Conservation (phyloP, 2,797 vertebrate genomes). For the Aulostomus chinensis region DNA sequence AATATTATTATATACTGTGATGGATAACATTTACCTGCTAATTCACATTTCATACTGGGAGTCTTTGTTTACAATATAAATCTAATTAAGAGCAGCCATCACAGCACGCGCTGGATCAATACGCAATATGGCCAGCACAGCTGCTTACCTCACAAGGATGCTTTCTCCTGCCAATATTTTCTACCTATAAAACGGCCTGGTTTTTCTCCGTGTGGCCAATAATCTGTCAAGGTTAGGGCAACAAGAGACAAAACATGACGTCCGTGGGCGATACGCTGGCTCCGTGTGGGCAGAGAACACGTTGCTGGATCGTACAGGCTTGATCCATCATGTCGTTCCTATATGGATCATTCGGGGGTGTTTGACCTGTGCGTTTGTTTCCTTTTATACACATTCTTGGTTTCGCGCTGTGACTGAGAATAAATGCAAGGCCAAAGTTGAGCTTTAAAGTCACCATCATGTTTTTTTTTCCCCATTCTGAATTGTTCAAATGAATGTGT, state of each 20-base stretch:
- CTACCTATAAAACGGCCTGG: slow-evolving; percentile 73
- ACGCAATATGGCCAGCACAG: slow-evolving; percentile 85
- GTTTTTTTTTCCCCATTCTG: too few species aligned
- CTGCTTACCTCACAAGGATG: slow-evolving; percentile 81
- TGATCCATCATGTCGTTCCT: too few species aligned
- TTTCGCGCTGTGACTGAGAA: too few species aligned
- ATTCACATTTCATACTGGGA: slow-evolving; percentile 80
- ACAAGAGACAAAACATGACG: slow-evolving; percentile 66
- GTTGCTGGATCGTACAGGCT: not conserved
- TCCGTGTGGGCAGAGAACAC: too few species aligned
- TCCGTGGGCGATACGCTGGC: slow-evolving; percentile 38
- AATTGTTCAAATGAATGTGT: too few species aligned
- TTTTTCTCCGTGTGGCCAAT: slow-evolving; percentile 67
- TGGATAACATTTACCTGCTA: slow-evolving; percentile 81
- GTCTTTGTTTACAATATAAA: slow-evolving; percentile 89
- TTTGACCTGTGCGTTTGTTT: too few species aligned
- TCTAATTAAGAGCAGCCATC: slow-evolving; percentile 86
- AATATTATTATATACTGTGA: slow-evolving; percentile 77
- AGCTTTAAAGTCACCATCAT: too few species aligned
- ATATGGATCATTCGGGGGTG: too few species aligned
- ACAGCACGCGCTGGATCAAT: slow-evolving; percentile 82
- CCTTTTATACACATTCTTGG: too few species aligned
- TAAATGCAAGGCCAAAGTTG: too few species aligned
- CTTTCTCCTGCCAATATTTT: slow-evolving; percentile 82
- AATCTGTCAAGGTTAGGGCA: slow-evolving; percentile 79